A percentile compares a stretch with the other conserved stretches of the same genome.
Conservation (phyloP, 2,113 vertebrate species). For the Oxyura jamaicensis region DNA sequence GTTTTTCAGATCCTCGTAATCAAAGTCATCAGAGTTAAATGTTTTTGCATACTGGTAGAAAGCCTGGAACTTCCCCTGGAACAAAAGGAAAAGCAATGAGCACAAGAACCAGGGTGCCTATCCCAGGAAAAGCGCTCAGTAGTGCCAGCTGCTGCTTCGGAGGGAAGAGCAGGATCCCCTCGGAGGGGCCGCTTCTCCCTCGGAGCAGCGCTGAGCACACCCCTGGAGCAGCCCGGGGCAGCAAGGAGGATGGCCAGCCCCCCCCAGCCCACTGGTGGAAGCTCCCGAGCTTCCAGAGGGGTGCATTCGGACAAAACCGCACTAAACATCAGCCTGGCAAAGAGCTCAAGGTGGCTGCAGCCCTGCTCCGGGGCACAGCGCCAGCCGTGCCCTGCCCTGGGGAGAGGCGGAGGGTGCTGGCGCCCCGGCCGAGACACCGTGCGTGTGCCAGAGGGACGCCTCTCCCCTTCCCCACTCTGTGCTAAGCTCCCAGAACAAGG, state of each 20-base stretch:
- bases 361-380: background rate
- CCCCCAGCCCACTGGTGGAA: background rate
- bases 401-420: background rate
- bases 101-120: background rate
- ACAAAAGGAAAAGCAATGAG: background rate
- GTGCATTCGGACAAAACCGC: background rate
- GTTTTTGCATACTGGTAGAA: slow-evolving; percentile 98
- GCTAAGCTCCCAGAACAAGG: background rate
- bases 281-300: background rate
- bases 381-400: background rate
- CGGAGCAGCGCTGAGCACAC: background rate
- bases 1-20: slow-evolving; percentile 92
- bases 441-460: background rate
- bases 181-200: background rate
- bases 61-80: slow-evolving; percentile 96
- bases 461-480: background rate
- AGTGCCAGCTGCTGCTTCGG: background rate
- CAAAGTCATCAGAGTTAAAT: slow-evolving; percentile 97
- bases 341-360: background rate
- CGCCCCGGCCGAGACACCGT: background rate
- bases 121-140: background rate
- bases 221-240: background rate
- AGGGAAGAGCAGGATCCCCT: background rate
- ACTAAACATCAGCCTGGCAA: background rate
- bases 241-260: background rate